These are phyloP conservation scores for Phrynosoma blainvillii DNA, from an alignment of 2,113 vertebrate genomes.

Conservation along the genomic window DNA sequence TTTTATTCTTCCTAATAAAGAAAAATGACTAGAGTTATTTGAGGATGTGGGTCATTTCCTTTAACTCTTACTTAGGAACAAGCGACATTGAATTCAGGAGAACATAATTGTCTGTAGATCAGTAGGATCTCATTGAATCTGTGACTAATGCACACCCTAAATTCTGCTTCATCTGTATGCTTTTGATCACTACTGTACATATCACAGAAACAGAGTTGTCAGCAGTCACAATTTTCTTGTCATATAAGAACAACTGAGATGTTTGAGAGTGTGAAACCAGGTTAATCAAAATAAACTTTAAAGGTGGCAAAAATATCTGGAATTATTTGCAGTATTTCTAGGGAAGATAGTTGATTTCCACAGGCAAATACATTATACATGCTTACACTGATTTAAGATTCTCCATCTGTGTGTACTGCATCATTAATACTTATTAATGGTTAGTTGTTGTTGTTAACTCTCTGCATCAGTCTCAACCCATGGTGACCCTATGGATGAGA, in stretches of 20 bases:
- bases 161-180: not conserved
- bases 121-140: not conserved
- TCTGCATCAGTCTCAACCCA: no score
- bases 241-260: not conserved
- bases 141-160: not conserved
- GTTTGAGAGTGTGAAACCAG: not conserved
- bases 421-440: not conserved
- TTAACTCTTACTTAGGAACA: not conserved
- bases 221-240: constrained; percentile 10
- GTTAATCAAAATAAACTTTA: constrained; percentile 3
- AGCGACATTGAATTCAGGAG: not conserved
- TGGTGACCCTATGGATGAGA: no score
- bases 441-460: no score
- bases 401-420: not conserved
- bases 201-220: not conserved
- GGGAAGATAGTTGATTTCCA: not conserved
- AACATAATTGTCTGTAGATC: not conserved
- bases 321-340: not conserved
- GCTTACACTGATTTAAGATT: not conserved
- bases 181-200: not conserved
- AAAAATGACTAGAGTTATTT: not conserved
- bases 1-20: not conserved
- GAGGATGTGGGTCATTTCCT: not conserved
- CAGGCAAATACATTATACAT: not conserved
- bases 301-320: not conserved